These are phyloP conservation scores for Stigmatopora nigra DNA, from an alignment of 2,113 vertebrate species.

Conservation along the genomic window DNA sequence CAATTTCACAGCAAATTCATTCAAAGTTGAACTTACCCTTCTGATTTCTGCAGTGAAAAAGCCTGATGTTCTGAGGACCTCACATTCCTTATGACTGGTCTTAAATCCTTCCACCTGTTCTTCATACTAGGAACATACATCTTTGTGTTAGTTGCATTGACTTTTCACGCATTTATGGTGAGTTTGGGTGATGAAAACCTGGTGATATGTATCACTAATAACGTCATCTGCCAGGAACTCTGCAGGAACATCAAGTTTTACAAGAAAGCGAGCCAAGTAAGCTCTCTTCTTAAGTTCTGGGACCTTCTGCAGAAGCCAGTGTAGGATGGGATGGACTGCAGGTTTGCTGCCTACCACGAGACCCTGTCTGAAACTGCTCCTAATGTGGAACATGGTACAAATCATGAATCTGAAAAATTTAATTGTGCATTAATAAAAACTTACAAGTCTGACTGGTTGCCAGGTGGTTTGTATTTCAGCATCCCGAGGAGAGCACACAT, in stretches of 20 bases:
- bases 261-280: constrained; percentile 87
- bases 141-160: neutral
- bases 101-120: constrained; percentile 94
- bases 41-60: constrained; percentile 94
- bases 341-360: constrained; percentile 87
- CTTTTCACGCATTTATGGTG: neutral
- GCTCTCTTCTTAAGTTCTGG: constrained; percentile 90
- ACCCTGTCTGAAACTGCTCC: constrained; percentile 87
- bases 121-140: constrained; percentile 78
- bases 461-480: constrained; percentile 91
- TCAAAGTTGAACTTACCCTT: constrained; percentile 71
- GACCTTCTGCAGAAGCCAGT: constrained; percentile 88
- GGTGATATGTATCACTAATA: constrained; percentile 82
- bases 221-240: constrained; percentile 91
- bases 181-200: constrained; percentile 66
- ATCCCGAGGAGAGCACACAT: constrained; percentile 84
- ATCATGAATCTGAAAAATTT: neutral
- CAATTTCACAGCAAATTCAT: no score
- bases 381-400: constrained; percentile 33
- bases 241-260: constrained; percentile 85
- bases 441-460: constrained; percentile 78
- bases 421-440: constrained; percentile 18
- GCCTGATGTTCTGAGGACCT: constrained; percentile 87
- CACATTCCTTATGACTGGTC: constrained; percentile 89
- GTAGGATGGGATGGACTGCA: constrained; percentile 85